Conservation (phyloP, 2,888 invertebrate species). For the Seira ritae region DNA sequence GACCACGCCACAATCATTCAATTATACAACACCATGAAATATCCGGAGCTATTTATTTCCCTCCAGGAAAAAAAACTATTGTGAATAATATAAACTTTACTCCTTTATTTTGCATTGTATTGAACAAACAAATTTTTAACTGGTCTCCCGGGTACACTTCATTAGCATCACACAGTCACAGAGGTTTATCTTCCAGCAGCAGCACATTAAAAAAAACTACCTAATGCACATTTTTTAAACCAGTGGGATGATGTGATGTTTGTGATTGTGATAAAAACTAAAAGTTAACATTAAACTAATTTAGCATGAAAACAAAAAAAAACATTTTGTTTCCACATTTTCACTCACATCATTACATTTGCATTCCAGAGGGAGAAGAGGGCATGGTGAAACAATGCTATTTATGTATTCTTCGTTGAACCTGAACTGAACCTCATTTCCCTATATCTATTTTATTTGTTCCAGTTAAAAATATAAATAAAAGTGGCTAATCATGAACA, state of each 20-base stretch:
- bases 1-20: neutral
- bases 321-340: constrained; percentile 53
- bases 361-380: too few species aligned
- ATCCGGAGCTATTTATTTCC: too few species aligned
- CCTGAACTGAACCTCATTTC: too few species aligned
- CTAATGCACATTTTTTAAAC: constrained; percentile 6
- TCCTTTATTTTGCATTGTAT: too few species aligned
- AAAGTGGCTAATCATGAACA: neutral
- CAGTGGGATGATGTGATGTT: too few species aligned
- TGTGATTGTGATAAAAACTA: too few species aligned
- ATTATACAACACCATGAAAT: too few species aligned
- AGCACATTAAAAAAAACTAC: constrained; percentile 33
- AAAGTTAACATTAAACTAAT: too few species aligned
- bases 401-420: too few species aligned
- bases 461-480: neutral
- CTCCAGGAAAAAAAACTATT: too few species aligned
- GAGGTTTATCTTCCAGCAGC: constrained; percentile 35
- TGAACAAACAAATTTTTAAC: constrained; percentile 32
- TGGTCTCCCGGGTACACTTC: constrained; percentile 48
- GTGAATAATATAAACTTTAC: too few species aligned
- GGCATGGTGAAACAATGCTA: too few species aligned
- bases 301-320: constrained; percentile 23
- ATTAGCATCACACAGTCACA: constrained; percentile 47
- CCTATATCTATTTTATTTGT: neutral
- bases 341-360: constrained; percentile 18